Base-by-base conservation (phyloP, 2,888 invertebrate genomes). In the Meliscaeva auricollis region DNA sequence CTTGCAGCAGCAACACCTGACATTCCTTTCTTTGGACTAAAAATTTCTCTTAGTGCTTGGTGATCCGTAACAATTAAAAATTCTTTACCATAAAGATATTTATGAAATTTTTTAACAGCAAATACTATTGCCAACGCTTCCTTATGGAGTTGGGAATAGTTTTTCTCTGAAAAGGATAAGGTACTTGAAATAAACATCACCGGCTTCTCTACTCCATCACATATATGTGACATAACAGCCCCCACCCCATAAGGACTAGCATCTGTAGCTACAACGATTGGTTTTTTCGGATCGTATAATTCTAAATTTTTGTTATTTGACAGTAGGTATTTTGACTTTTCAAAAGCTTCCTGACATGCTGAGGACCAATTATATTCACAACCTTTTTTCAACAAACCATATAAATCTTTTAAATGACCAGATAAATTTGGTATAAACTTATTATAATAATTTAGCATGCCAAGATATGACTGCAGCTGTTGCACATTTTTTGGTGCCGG, bases 71-170 rank as follows among this genome's bases (percentile, higher is more conserved):
- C 17, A 17, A 77, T 62, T 3, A 20, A 38, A 38, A 77, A 69
- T 35, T 60, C 20, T 5, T 62, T n/a, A 6, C 78, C 78, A 52
- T 72, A 78, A 6, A 78, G 50, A n/a, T 81, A 81, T 30, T 74
- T 81, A 52, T 74, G 52, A 56, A 80, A 80, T 52, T 52, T 56
- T 52, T 69, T 74, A n/a, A 77, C 56, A 35, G 17, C 56, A 56
- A 56, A 56, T 5, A 56, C 56, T 35, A 52, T 52, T 8, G 76
- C 76, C 17, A 77, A 46, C 2, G 75, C 75, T 52, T 75, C 75
- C n/a, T 64, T 35, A 26, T 75, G 75, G 9, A 66, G 22, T 44
- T 75, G 75, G 8, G 75, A 62, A 30, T 54, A 38, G 38, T 38
- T 46, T 46, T 46, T 46, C 17, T 46, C 46, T 5, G 46, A 4